phyloP scores from a whole-genome alignment of 2,888 invertebrate genomes.

The Pemphredon lugubris region DNA sequence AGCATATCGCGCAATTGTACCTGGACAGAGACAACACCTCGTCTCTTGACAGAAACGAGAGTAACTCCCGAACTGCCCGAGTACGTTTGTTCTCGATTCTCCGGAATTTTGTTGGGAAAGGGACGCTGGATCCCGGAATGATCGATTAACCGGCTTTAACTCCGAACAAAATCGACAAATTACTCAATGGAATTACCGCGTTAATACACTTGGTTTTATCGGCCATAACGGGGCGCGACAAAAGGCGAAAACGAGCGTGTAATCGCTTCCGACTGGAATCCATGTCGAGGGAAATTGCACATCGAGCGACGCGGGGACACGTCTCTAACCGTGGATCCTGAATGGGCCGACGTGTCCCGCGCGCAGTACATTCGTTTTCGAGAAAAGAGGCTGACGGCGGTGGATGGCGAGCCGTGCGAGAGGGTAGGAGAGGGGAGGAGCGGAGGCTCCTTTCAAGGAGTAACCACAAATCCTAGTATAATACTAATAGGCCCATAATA shows the following conservation, averaged over 20 bases:
- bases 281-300: constrained; percentile 48
- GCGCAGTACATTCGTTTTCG: constrained; percentile 10
- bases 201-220: too few relatives aligned
- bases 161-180: too few relatives aligned
- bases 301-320: constrained; percentile 35
- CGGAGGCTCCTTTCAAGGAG: constrained; percentile 62
- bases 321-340: constrained; percentile 31
- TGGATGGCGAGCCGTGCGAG: background rate
- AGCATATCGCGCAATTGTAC: too few relatives aligned
- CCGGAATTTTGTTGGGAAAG: too few relatives aligned
- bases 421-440: constrained; percentile 20
- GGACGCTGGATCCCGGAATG: too few relatives aligned
- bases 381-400: constrained; percentile 18
- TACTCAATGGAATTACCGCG: too few relatives aligned
- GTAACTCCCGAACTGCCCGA: too few relatives aligned
- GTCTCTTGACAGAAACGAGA: too few relatives aligned
- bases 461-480: constrained; percentile 78
- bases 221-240: too few relatives aligned
- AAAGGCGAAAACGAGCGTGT: constrained; percentile 15
- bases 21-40: too few relatives aligned
- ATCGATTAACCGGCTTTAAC: too few relatives aligned
- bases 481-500: constrained; percentile 81
- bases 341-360: constrained; percentile 27
- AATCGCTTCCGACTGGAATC: constrained; percentile 10
- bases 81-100: too few relatives aligned